A percentile compares a stretch with the other conserved stretches of the same genome.
Evolutionary conservation across 2,113 vertebrate species (phyloP).

Genomic region (Pseudopipra pipra): DNA sequence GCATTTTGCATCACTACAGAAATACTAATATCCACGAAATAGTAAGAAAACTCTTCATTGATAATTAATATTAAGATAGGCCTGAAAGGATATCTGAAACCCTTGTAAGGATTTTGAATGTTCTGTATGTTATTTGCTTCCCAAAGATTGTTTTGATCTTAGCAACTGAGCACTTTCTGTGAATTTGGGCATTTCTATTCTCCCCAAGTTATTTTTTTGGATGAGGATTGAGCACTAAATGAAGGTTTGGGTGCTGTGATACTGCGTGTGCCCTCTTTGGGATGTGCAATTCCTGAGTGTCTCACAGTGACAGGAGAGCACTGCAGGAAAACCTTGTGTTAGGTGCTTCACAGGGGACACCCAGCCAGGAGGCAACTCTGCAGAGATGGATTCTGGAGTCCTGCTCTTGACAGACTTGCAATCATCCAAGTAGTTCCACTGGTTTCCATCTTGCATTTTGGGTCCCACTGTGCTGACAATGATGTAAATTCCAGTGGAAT

Average conservation of each 20-base stretch:
- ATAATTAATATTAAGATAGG: neutral
- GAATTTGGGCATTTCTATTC: neutral
- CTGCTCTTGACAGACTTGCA: neutral
- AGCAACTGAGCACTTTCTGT: neutral
- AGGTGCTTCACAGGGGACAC: neutral
- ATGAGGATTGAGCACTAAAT: neutral
- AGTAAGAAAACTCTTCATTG: neutral
- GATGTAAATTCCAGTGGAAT: neutral
- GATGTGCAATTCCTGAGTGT: fast-evolving
- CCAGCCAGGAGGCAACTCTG: neutral
- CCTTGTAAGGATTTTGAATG: neutral
- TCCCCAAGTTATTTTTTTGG: fast-evolving
- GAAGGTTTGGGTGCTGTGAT: neutral
- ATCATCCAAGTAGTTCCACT: neutral
- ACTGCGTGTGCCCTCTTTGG: fast-evolving
- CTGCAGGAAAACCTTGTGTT: neutral
- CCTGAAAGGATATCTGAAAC: neutral
- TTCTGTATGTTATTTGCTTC: neutral
- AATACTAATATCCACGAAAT: neutral
- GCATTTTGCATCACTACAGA: neutral
- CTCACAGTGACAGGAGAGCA: neutral
- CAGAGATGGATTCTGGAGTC: neutral
- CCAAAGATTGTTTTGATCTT: neutral
- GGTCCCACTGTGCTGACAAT: fast-evolving
- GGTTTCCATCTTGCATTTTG: neutral